These are phyloP conservation scores for Sus scrofa DNA, from an alignment of 2,113 vertebrate species.

Conservation along the genomic window DNA sequence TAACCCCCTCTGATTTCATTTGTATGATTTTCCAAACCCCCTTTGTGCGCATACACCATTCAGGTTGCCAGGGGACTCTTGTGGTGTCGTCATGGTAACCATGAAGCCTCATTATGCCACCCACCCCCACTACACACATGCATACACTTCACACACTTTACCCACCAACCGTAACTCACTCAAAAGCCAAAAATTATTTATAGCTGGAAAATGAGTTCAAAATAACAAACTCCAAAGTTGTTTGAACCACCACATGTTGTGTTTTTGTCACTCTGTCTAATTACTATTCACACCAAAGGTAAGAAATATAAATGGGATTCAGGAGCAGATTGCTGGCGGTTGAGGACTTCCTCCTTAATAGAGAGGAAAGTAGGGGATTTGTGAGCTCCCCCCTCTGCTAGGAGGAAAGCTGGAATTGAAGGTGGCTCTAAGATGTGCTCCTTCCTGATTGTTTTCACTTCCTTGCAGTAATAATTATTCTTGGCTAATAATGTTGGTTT, in stretches of 20 bases:
- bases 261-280: slow-evolving; percentile 76
- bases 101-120: background rate
- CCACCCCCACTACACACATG: background rate
- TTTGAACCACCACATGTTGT: slow-evolving; percentile 63
- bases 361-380: slow-evolving; percentile 24
- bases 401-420: slow-evolving; percentile 77
- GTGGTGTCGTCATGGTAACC: slow-evolving; percentile 59
- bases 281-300: slow-evolving; percentile 76
- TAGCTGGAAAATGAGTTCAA: slow-evolving; percentile 36
- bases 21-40: slow-evolving; percentile 33
- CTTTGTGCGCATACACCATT: background rate
- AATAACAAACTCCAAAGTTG: slow-evolving; percentile 62
- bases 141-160: slow-evolving; percentile 21
- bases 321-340: slow-evolving; percentile 65
- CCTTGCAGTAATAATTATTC: slow-evolving; percentile 82
- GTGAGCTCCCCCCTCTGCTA: background rate
- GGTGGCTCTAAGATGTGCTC: slow-evolving; percentile 76
- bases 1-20: slow-evolving; percentile 70
- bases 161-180: slow-evolving; percentile 57
- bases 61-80: slow-evolving; percentile 28
- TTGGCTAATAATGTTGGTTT: slow-evolving; percentile 69
- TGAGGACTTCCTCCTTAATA: slow-evolving; percentile 71
- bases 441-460: slow-evolving; percentile 70
- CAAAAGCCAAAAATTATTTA: slow-evolving; percentile 58
- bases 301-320: slow-evolving; percentile 83